phyloP scores from a whole-genome alignment of 2,888 invertebrate genomes.

The Plebejus argus region DNA sequence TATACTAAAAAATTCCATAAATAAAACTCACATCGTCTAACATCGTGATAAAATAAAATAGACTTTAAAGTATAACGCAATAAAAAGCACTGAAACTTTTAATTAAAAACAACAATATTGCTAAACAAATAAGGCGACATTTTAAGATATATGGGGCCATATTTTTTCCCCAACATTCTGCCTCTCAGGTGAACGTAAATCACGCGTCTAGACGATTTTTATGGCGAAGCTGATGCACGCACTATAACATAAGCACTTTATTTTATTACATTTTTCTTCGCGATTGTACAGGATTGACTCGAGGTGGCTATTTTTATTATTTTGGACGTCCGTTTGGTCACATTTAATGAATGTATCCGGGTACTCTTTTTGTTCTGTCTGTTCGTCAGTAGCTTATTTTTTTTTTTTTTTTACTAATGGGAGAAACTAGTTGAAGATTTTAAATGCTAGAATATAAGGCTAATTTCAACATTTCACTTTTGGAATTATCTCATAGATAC shows the following conservation, averaged over 20 bases:
- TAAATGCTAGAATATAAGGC: background rate
- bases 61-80: background rate
- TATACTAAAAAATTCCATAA: too few relatives aligned
- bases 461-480: background rate
- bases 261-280: conserved; percentile 51
- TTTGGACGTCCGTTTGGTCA: conserved; percentile 40
- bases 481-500: background rate
- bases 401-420: background rate
- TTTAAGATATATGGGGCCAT: conserved; percentile 40
- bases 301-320: conserved; percentile 43
- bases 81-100: conserved; percentile 10
- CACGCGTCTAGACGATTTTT: conserved; percentile 73
- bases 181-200: conserved; percentile 70
- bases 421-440: background rate
- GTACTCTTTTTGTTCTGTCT: conserved; percentile 37
- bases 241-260: conserved; percentile 59
- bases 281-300: conserved; percentile 44
- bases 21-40: too few relatives aligned
- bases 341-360: conserved; percentile 42
- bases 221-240: conserved; percentile 66
- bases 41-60: background rate
- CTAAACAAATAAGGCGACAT: conserved; percentile 33
- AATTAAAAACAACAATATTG: conserved; percentile 22
- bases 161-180: conserved; percentile 46
- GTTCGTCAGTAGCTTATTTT: background rate